phyloP scores from a whole-genome alignment of 2,113 vertebrate genomes.

The Pachycephala philippinensis region DNA sequence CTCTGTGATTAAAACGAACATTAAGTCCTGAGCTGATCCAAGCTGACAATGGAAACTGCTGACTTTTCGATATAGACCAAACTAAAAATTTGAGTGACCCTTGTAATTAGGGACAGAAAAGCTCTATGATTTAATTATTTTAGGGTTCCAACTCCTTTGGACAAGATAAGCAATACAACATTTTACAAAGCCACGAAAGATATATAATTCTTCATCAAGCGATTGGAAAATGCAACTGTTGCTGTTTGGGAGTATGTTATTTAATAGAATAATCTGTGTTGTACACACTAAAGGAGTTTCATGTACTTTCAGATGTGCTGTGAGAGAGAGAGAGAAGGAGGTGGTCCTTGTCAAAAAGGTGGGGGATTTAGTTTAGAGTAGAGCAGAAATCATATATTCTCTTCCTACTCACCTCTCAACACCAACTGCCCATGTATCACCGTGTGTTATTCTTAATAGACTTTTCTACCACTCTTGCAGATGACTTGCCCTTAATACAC shows the following conservation, averaged over 20 bases:
- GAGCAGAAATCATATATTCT: conserved; percentile 3
- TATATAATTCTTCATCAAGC: background rate
- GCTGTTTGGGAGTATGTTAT: background rate
- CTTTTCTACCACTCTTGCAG: background rate
- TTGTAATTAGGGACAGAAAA: background rate
- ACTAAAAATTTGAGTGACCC: background rate
- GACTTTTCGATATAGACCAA: background rate
- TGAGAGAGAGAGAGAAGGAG: background rate
- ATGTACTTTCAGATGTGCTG: background rate
- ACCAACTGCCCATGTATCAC: conserved; percentile 20
- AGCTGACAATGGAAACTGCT: conserved; percentile 17
- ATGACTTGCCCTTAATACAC: background rate
- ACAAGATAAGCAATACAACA: background rate
- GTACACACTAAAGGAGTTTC: background rate
- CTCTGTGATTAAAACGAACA: background rate
- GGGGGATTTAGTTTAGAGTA: conserved; percentile 24
- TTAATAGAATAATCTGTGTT: background rate
- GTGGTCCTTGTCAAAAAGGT: conserved; percentile 38
- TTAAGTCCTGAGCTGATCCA: background rate
- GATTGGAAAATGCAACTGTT: background rate
- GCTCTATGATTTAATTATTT: background rate
- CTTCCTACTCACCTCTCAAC: conserved; percentile 51
- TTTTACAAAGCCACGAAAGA: background rate
- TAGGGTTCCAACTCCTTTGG: background rate
- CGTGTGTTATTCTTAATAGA: conserved; percentile 1